Base-by-base conservation (phyloP, 2,797 vertebrate species). In the Chelidonichthys spinosus region DNA sequence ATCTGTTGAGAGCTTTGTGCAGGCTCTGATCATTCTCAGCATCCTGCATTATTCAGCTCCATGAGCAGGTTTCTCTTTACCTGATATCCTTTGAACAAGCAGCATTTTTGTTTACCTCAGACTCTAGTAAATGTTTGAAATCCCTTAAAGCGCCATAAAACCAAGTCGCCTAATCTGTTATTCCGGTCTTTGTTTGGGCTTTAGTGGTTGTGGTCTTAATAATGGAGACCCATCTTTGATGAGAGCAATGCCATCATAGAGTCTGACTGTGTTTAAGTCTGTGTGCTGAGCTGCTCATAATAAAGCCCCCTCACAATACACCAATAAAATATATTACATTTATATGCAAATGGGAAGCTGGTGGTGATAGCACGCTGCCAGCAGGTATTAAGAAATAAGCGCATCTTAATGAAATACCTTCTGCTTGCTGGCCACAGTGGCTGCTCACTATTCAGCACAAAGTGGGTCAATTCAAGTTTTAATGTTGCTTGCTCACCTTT, bases 301-400 rank as follows among this genome's bases (percentile, higher is more conserved):
- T 87, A 88, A 87, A 85, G 82, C 85, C 79, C 73, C 61, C 74
- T 63, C 76, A 86, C 81, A 80, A 83, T 85, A 64, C 79, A 81
- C 67, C 69, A 78, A 63, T 79, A 77, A 77, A 88, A 85, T 68
- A 72, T 70, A 85, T 84, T 82, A 83, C 79, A 89, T 91, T 86
- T 84, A 86, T 81, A 90, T 89, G 89, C 86, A 90, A 89, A 90
- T 89, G 65, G 66, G 77, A 76, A 54, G 59, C 46, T 4, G 32
- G 64, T 77, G 87, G 83, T 83, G 59, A 33, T 40, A 78, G 49
- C 70, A 50, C 17, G 33, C 68, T 79, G 85, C 87, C 86, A 90
- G 85, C 63, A 88, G 90, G 88, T 85, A 85, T 87, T 88, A 86
- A 61, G 78, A 73, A 86, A 85, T 79, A 85, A 89, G 83, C 68